Base-by-base conservation (phyloP, 2,797 vertebrate genomes). In the Aldrovandia affinis region DNA sequence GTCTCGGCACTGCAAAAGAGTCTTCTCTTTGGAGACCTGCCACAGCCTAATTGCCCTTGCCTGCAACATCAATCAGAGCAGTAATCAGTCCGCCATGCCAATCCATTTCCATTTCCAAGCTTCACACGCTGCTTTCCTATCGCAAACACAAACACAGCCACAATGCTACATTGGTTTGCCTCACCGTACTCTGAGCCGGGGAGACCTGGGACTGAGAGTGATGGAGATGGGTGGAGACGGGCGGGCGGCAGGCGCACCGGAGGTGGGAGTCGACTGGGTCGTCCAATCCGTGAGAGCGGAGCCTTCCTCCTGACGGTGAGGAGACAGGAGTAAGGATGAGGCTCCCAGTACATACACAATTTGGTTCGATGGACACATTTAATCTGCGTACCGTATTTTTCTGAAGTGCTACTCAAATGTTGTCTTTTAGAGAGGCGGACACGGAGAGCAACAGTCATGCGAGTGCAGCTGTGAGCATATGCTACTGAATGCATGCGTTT, bases 181-280 rank as follows among this genome's bases (percentile, higher is more conserved):
- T 84, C 50, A 86, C 85, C 80, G 44, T 9, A n/a, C 30, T 42
- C 44, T 65, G 30, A 78, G 57, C 59, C n/a, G n/a, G 79, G 80
- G 85, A 57, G 80, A 81, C 59, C 80, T 81, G 70, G 85, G 85
- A 65, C 79, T 86, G n/a, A 84, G 75, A 52, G 81, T 70, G 36
- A 79, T 18, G 5, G 82, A 80, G 6, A 57, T 78, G 12, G 30
- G 30, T 2, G 55, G 44, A 15, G 85, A 83, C 20, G 18, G n/a
- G 55, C 39, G 55, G 20, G 65, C 12, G 42, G 20, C 47, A 18
- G 18, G 39, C 25, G 54, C 30, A 28, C 78, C 18, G 4, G 54
- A 39, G 52, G 52, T 15, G 30, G 78, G 39, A n/a, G 52, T 12
- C 2, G 42, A 63, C 20, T 15, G 52, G 59, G n/a, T 33, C 7